Percentiles rank a stretch among this genome's conserved stretches.
These are phyloP conservation scores for Poeciliopsis turrubarensis DNA, from an alignment of 2,113 vertebrate genomes.

Conservation along the genomic window DNA sequence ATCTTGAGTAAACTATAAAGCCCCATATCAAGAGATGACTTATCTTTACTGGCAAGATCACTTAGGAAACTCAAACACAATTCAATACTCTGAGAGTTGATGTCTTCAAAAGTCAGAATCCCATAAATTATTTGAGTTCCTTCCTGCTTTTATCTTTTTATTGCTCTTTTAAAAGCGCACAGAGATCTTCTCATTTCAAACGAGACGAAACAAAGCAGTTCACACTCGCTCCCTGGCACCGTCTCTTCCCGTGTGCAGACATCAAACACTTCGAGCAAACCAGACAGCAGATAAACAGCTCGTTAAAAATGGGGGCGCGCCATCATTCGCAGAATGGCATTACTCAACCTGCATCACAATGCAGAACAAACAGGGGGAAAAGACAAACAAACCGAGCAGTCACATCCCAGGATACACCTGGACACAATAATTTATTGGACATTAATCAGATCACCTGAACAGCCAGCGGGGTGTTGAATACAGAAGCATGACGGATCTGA, in stretches of 20 bases:
- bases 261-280: conserved; percentile 56
- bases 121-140: conserved; percentile 43
- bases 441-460: conserved; percentile 48
- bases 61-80: conserved; percentile 7
- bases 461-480: conserved; percentile 15
- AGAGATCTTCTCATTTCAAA: conserved; percentile 37
- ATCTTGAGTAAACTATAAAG: conserved; percentile 2
- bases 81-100: neutral
- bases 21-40: conserved; percentile 13
- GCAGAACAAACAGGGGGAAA: conserved; percentile 23
- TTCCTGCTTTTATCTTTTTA: conserved; percentile 39
- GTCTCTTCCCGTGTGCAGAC: conserved; percentile 40
- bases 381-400: conserved; percentile 38
- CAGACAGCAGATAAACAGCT: conserved; percentile 67
- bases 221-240: neutral
- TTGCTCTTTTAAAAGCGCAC: conserved; percentile 25
- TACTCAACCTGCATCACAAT: conserved; percentile 32
- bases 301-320: conserved; percentile 60
- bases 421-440: conserved; percentile 44
- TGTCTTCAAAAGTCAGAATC: conserved; percentile 18
- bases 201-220: conserved; percentile 44
- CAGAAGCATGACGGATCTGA: conserved; percentile 10
- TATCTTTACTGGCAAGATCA: conserved; percentile 1
- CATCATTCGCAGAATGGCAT: conserved; percentile 51
- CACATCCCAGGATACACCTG: conserved; percentile 38